Evolutionary conservation across 2,888 invertebrate genomes (phyloP).

Genomic region (Hartigia nigra): DNA sequence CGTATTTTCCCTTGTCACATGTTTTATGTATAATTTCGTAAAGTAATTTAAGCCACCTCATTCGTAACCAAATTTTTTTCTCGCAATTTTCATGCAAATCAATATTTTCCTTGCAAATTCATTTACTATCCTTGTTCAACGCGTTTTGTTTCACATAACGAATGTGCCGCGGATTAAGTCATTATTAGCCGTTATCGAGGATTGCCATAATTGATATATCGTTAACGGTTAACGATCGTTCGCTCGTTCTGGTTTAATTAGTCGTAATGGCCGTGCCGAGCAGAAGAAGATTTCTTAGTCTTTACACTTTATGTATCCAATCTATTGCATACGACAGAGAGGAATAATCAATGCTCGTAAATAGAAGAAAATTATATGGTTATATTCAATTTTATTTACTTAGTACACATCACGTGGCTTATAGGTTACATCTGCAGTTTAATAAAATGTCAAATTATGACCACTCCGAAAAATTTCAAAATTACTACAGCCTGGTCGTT

Average conservation of each 20-base stretch:
- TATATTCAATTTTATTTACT: neutral
- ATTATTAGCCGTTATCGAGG: slow-evolving; percentile 47
- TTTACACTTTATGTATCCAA: neutral
- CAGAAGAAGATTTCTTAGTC: slow-evolving; percentile 33
- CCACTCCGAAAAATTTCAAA: neutral
- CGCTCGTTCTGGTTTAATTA: slow-evolving; percentile 39
- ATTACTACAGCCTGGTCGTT: neutral
- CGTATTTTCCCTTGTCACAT: no score
- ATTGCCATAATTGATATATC: slow-evolving; percentile 54
- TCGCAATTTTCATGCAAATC: no score
- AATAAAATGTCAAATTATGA: neutral
- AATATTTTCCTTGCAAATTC: neutral
- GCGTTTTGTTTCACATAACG: slow-evolving; percentile 36
- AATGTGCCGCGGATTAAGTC: slow-evolving; percentile 46
- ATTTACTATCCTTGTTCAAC: neutral
- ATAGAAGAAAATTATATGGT: neutral
- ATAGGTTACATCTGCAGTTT: neutral
- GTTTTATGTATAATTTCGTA: neutral
- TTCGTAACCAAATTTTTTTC: neutral
- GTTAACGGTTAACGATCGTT: slow-evolving; percentile 45
- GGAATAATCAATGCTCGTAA: neutral
- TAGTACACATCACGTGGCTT: neutral
- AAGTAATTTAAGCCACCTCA: neutral
- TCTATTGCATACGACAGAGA: neutral
- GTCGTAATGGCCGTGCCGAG: slow-evolving; percentile 40